phyloP scores from a whole-genome alignment of 1,140 invertebrate species.

The Theocolax elegans region DNA sequence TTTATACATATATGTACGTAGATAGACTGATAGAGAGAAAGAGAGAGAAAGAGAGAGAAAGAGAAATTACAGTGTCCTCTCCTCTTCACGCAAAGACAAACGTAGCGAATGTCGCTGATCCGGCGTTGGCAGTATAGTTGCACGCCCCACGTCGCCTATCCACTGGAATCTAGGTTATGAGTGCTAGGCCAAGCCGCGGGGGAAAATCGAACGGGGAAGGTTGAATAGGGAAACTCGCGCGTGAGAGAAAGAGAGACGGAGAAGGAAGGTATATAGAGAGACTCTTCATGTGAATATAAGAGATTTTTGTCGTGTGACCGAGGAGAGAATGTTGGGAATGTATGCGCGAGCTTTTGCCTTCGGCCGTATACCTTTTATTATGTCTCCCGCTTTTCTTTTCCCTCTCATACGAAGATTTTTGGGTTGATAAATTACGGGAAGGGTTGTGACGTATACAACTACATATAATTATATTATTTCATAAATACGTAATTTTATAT shows the following conservation, averaged over 20 bases:
- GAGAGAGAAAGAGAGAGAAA: not conserved
- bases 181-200: constrained; percentile 54
- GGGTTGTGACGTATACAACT: too few relatives aligned
- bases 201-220: constrained; percentile 58
- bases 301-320: constrained; percentile 6
- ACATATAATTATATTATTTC: too few relatives aligned
- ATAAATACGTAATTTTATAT: too few relatives aligned
- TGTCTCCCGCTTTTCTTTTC: not conserved
- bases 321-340: too few relatives aligned
- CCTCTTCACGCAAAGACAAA: too few relatives aligned
- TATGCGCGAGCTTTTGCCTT: too few relatives aligned
- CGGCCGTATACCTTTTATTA: not conserved
- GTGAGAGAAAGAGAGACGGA: constrained; percentile 4
- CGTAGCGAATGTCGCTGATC: too few relatives aligned
- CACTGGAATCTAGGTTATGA: constrained; percentile 59
- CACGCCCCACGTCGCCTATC: constrained; percentile 37
- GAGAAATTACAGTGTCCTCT: too few relatives aligned
- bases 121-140: too few relatives aligned
- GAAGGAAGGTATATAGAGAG: constrained; percentile 1
- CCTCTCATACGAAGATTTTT: too few relatives aligned
- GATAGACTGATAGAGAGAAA: constrained; percentile 18
- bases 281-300: constrained; percentile 1
- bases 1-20: too few relatives aligned
- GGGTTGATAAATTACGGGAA: too few relatives aligned
- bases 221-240: constrained; percentile 43